Conservation (phyloP, 2,113 vertebrate species). For the Anser brachyrhynchus region DNA sequence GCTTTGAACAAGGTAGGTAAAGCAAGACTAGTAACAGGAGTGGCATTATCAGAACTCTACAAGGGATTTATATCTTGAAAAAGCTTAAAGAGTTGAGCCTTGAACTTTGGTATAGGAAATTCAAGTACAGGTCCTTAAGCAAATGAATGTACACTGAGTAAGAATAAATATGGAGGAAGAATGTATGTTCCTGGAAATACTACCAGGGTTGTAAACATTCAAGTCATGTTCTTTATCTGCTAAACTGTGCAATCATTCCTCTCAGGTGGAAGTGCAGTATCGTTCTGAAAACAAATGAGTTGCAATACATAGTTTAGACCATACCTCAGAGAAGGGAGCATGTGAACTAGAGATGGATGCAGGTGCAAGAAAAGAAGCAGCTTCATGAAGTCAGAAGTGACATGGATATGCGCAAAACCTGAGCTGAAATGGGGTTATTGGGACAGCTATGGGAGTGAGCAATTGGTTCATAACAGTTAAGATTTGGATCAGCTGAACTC, state of each 20-base stretch:
- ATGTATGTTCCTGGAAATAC: not conserved
- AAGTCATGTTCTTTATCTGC: not conserved
- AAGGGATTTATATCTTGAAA: not conserved
- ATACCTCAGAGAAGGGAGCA: accelerated
- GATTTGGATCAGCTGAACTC: not conserved
- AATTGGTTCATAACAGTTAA: not conserved
- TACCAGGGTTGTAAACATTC: not conserved
- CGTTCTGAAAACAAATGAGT: not conserved
- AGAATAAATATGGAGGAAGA: not conserved
- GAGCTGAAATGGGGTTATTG: not conserved
- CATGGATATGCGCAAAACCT: not conserved
- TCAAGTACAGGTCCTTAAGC: not conserved
- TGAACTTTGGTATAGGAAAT: not conserved
- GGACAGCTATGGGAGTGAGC: not conserved
- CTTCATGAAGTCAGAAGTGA: not conserved
- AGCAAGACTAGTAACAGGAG: not conserved
- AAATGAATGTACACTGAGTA: not conserved
- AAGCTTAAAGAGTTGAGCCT: not conserved
- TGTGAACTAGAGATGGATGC: not conserved
- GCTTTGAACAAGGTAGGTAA: not conserved
- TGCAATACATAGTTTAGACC: not conserved
- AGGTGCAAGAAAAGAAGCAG: not conserved
- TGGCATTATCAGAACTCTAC: not conserved
- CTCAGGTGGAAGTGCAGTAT: not conserved
- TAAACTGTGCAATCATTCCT: not conserved